Conservation (phyloP, 2,888 invertebrate genomes). For the Ectemnius cavifrons region DNA sequence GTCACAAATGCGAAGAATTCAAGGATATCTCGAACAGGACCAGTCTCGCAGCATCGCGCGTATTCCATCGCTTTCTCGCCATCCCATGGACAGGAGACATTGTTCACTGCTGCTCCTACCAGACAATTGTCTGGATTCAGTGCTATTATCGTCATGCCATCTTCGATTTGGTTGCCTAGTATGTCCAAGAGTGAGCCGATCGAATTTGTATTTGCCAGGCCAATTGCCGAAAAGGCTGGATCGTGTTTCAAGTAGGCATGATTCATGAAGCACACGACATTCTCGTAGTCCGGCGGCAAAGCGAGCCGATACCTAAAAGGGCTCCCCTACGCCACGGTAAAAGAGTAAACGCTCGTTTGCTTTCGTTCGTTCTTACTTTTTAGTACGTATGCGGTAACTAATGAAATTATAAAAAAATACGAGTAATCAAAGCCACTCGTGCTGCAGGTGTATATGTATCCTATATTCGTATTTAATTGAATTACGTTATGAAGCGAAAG, state of each 20-base stretch:
- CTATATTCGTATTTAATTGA: too few relatives aligned
- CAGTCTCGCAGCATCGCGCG: conserved; percentile 53
- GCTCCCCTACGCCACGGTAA: conserved; percentile 30
- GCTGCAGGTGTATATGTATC: too few relatives aligned
- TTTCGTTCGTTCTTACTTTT: neutral
- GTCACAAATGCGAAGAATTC: conserved; percentile 63
- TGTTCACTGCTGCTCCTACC: conserved; percentile 65
- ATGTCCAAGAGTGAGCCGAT: conserved; percentile 50
- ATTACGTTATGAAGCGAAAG: too few relatives aligned
- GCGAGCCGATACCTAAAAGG: conserved; percentile 60
- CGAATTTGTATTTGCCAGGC: conserved; percentile 40
- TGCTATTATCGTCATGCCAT: conserved; percentile 66
- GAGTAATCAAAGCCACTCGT: too few relatives aligned
- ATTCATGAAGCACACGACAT: conserved; percentile 65
- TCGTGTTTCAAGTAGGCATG: conserved; percentile 64
- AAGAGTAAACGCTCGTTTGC: too few relatives aligned
- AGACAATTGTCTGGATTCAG: conserved; percentile 58
- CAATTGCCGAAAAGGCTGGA: conserved; percentile 61
- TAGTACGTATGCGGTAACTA: neutral
- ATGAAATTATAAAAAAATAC: too few relatives aligned
- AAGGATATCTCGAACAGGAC: conserved; percentile 53
- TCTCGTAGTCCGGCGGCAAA: conserved; percentile 62
- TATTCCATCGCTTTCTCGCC: conserved; percentile 26
- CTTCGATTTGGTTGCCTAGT: conserved; percentile 57
- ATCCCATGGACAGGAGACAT: conserved; percentile 49